phyloP scores from a whole-genome alignment of 2,797 vertebrate species.

The Pseudochromis fuscus region DNA sequence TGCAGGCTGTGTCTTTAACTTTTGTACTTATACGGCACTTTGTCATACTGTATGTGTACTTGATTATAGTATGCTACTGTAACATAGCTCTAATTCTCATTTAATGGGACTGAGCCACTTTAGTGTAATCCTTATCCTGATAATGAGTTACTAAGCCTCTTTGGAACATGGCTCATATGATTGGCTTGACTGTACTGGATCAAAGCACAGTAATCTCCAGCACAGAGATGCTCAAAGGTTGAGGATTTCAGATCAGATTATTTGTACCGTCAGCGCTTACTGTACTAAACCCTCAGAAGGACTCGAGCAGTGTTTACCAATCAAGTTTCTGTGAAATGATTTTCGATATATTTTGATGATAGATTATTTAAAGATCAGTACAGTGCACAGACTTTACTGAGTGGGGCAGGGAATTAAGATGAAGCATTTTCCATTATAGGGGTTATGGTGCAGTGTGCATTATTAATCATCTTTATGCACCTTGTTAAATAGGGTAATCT shows the following conservation, averaged over 20 bases:
- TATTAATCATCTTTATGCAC: slow-evolving; percentile 24
- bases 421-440: background rate
- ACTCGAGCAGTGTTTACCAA: slow-evolving; percentile 10
- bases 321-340: background rate
- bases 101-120: slow-evolving; percentile 75
- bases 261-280: slow-evolving; percentile 45
- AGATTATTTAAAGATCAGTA: slow-evolving; percentile 18
- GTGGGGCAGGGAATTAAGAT: too few relatives aligned
- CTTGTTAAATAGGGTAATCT: slow-evolving; percentile 22
- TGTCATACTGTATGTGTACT: slow-evolving; percentile 15
- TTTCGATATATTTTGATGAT: slow-evolving; percentile 30
- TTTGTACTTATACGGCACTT: slow-evolving; percentile 14
- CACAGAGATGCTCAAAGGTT: slow-evolving; percentile 75
- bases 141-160: slow-evolving; percentile 83
- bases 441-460: background rate
- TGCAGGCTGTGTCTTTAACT: background rate
- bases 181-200: slow-evolving; percentile 80
- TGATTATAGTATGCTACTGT: slow-evolving; percentile 47
- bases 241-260: slow-evolving; percentile 74
- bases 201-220: slow-evolving; percentile 82
- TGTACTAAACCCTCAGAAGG: slow-evolving; percentile 41
- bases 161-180: slow-evolving; percentile 81
- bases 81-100: slow-evolving; percentile 66
- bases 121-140: slow-evolving; percentile 78
- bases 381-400: background rate